Evolutionary conservation across 2,888 invertebrate genomes (phyloP).

Genomic region (Geotrupes spiniger): DNA sequence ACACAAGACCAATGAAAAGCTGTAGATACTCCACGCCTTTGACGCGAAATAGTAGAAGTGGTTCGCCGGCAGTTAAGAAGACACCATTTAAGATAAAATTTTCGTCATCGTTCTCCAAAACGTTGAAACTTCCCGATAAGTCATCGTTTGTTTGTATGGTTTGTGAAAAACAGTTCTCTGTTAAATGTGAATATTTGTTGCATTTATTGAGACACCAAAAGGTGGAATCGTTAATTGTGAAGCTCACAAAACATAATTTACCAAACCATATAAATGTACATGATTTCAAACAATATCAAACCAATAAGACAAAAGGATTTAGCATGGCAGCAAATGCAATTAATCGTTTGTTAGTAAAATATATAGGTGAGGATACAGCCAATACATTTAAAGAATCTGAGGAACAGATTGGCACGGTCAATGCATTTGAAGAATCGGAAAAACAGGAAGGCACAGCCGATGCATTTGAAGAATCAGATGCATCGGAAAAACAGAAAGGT

Average conservation of each 20-base stretch:
- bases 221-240: conserved; percentile 16
- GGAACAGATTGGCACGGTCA: neutral
- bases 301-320: neutral
- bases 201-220: conserved; percentile 26
- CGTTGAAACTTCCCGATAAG: neutral
- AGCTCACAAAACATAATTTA: conserved; percentile 8
- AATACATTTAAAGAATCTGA: neutral
- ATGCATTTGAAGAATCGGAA: neutral
- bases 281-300: neutral
- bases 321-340: neutral
- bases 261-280: neutral
- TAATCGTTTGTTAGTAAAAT: conserved; percentile 9
- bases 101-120: conserved; percentile 6
- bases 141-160: conserved; percentile 11
- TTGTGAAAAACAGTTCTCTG: conserved; percentile 22
- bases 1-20: no score
- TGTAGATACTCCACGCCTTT: no score
- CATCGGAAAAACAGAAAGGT: neutral
- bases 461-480: neutral
- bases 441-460: neutral
- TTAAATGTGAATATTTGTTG: conserved; percentile 17
- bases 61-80: neutral
- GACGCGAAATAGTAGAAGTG: no score
- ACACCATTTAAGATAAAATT: conserved; percentile 13
- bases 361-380: conserved; percentile 8